Percentiles rank a stretch among this genome's conserved stretches.
Evolutionary conservation across 2,113 vertebrate genomes (phyloP).

Genomic region (Donacobius atricapilla): DNA sequence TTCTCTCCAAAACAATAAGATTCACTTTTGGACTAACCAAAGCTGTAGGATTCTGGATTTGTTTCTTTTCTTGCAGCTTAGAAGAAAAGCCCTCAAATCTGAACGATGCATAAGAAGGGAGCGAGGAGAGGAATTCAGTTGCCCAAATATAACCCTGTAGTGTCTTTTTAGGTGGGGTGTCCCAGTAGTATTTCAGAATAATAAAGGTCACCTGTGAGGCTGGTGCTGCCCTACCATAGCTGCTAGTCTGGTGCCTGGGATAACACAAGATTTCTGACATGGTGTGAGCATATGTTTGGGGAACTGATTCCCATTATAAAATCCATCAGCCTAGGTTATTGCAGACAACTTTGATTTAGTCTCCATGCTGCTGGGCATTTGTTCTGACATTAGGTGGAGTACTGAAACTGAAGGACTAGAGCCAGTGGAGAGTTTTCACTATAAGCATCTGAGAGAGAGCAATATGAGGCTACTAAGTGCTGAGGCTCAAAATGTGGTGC

Average conservation of each 20-base stretch:
- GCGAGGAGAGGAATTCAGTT: not conserved
- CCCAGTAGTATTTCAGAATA: not conserved
- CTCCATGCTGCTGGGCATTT: not conserved
- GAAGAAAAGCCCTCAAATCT: not conserved
- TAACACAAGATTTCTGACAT: not conserved
- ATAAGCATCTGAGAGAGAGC: fast-evolving
- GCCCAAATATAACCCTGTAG: not conserved
- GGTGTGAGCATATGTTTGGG: not conserved
- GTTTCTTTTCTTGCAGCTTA: not conserved
- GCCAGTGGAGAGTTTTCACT: not conserved
- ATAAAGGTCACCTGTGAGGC: not conserved
- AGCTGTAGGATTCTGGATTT: not conserved
- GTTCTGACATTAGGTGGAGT: not conserved
- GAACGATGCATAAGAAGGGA: not conserved
- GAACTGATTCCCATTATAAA: not conserved
- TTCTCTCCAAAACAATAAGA: not conserved
- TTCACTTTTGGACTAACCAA: not conserved
- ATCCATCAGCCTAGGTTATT: not conserved
- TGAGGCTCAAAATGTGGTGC: not conserved
- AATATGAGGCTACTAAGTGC: not conserved
- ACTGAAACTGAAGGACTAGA: not conserved
- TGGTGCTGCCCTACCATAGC: not conserved
- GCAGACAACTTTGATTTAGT: not conserved
- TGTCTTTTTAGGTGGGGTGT: not conserved
- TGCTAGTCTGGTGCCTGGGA: not conserved